phyloP scores from a whole-genome alignment of 1,140 invertebrate genomes.

The Trypoxylus dichotomus region DNA sequence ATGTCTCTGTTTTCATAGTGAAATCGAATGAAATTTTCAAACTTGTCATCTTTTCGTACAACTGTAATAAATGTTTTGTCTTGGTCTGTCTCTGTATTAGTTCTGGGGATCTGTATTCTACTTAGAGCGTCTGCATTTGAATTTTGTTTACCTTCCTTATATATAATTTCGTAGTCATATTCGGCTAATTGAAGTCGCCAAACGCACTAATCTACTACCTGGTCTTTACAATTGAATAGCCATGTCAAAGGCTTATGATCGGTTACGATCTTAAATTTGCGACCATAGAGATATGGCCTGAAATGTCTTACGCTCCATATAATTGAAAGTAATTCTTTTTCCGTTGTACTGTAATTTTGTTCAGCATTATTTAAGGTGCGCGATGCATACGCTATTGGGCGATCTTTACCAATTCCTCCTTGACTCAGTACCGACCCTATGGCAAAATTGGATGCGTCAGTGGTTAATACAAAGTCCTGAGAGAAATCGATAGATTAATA shows the following conservation, averaged over 20 bases:
- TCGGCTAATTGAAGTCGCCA: slow-evolving; percentile 48
- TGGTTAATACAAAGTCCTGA: slow-evolving; percentile 48
- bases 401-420: slow-evolving; percentile 37
- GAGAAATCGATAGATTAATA: slow-evolving; percentile 49
- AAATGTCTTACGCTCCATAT: slow-evolving; percentile 51
- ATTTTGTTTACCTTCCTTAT: slow-evolving; percentile 41
- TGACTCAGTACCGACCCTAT: slow-evolving; percentile 50
- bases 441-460: slow-evolving; percentile 49
- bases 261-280: slow-evolving; percentile 55
- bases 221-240: slow-evolving; percentile 55
- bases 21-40: slow-evolving; percentile 45
- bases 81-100: slow-evolving; percentile 35
- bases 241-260: slow-evolving; percentile 58
- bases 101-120: slow-evolving; percentile 30
- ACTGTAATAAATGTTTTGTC: neutral
- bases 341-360: slow-evolving; percentile 28
- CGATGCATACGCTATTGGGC: slow-evolving; percentile 44
- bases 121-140: slow-evolving; percentile 35
- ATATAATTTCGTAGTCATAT: slow-evolving; percentile 48
- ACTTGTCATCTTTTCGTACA: slow-evolving; percentile 32
- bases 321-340: slow-evolving; percentile 31
- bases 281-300: slow-evolving; percentile 55
- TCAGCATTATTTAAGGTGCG: slow-evolving; percentile 28
- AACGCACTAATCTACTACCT: slow-evolving; percentile 41
- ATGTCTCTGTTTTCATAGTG: slow-evolving; percentile 43